These are phyloP conservation scores for Ptilodon capucinus DNA, from an alignment of 2,888 invertebrate species.

Conservation along the genomic window DNA sequence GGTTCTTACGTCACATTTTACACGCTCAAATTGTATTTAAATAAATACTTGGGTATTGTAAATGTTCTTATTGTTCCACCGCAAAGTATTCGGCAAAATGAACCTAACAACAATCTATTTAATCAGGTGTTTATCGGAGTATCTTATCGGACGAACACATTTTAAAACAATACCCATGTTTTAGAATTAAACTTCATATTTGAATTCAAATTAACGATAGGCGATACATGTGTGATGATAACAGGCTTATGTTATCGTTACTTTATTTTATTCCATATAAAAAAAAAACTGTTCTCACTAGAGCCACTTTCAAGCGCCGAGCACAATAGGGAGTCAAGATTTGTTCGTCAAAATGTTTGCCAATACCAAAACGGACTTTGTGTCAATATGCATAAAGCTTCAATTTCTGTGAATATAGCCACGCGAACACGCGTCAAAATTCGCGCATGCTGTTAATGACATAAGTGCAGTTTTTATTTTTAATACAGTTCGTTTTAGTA, in stretches of 20 bases:
- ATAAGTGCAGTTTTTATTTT: too few relatives aligned
- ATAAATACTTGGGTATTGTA: not conserved
- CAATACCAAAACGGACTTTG: too few relatives aligned
- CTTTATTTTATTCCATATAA: too few relatives aligned
- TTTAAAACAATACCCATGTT: slow-evolving; percentile 1
- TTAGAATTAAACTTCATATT: not conserved
- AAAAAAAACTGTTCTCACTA: too few relatives aligned
- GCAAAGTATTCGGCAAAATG: not conserved
- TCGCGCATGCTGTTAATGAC: too few relatives aligned
- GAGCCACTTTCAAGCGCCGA: too few relatives aligned
- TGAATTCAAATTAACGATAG: not conserved
- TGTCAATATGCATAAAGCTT: too few relatives aligned
- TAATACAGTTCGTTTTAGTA: too few relatives aligned
- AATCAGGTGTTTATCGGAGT: slow-evolving; percentile 14
- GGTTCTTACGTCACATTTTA: not conserved
- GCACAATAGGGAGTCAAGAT: too few relatives aligned
- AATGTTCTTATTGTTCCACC: not conserved
- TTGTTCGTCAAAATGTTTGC: too few relatives aligned
- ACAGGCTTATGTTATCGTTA: not conserved
- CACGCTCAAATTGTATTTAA: not conserved
- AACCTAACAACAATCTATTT: not conserved
- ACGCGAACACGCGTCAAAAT: too few relatives aligned
- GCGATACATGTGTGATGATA: not conserved
- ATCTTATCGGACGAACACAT: slow-evolving; percentile 15
- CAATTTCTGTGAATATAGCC: too few relatives aligned